These are phyloP conservation scores for Nerophis lumbriciformis DNA, from an alignment of 2,113 vertebrate genomes.

Conservation along the genomic window DNA sequence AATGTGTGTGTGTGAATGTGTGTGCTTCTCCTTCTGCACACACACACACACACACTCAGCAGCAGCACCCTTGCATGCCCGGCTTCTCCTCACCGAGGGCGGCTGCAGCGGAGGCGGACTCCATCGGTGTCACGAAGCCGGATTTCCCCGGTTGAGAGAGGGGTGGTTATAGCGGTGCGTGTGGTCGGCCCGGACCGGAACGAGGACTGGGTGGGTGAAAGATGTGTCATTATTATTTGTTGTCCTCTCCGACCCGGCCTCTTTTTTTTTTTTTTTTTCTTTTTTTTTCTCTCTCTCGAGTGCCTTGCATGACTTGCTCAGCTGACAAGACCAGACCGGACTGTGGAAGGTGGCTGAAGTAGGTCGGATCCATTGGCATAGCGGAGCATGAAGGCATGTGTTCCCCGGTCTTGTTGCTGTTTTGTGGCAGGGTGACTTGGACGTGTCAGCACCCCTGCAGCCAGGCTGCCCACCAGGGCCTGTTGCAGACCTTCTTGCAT, in stretches of 20 bases:
- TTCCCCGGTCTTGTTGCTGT: conserved; percentile 16
- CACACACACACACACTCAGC: neutral
- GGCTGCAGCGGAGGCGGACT: conserved; percentile 46
- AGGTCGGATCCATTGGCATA: conserved; percentile 55
- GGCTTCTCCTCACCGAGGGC: conserved; percentile 18
- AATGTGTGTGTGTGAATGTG: too few relatives aligned
- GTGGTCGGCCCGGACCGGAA: conserved; percentile 20
- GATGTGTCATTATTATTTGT: conserved; percentile 25
- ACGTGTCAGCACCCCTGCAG: conserved; percentile 60
- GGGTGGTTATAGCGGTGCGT: conserved; percentile 6
- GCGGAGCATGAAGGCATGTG: conserved; percentile 46
- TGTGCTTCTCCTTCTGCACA: neutral
- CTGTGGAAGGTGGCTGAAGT: conserved; percentile 36
- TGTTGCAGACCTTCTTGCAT: conserved; percentile 12
- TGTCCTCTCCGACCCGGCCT: neutral
- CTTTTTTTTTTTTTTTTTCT: too few relatives aligned
- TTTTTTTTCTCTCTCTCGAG: too few relatives aligned
- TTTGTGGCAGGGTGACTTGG: conserved; percentile 13
- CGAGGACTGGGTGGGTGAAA: conserved; percentile 55
- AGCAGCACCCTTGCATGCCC: neutral
- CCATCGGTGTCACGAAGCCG: conserved; percentile 70
- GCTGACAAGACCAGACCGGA: neutral
- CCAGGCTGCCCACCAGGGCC: conserved; percentile 46
- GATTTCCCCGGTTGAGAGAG: conserved; percentile 61
- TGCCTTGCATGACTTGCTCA: neutral